These are phyloP conservation scores for Watsonalla binaria DNA, from an alignment of 2,888 invertebrate genomes.

Conservation along the genomic window DNA sequence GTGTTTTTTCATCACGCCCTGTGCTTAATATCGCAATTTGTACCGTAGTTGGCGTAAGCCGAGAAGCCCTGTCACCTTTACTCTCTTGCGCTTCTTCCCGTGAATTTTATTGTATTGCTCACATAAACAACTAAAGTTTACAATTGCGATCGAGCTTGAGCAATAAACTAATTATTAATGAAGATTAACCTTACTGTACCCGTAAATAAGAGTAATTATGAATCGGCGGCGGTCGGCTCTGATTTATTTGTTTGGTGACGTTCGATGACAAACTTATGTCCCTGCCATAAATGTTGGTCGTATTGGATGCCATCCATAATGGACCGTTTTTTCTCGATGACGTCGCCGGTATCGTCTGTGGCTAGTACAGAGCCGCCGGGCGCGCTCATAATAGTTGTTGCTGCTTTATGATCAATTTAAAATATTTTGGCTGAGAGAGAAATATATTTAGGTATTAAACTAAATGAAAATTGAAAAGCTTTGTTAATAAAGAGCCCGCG, in stretches of 20 bases:
- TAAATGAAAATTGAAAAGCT: too few relatives aligned
- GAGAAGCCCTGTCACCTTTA: conserved; percentile 71
- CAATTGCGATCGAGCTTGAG: conserved; percentile 43
- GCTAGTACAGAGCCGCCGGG: conserved; percentile 4
- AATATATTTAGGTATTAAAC: too few relatives aligned
- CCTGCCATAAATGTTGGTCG: conserved; percentile 49
- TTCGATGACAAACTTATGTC: conserved; percentile 54
- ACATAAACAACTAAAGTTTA: conserved; percentile 62
- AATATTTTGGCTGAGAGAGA: not conserved
- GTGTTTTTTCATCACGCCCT: conserved; percentile 79
- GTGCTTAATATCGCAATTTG: conserved; percentile 79
- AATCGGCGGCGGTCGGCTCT: conserved; percentile 36
- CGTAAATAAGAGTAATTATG: conserved; percentile 41
- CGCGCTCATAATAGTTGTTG: not conserved
- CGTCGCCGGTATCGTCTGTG: conserved; percentile 31
- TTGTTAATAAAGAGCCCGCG: too few relatives aligned
- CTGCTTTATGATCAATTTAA: not conserved
- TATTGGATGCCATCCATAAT: conserved; percentile 50
- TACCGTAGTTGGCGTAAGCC: conserved; percentile 75
- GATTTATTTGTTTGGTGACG: conserved; percentile 41
- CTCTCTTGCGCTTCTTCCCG: conserved; percentile 56
- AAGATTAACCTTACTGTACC: conserved; percentile 34
- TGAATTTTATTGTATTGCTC: conserved; percentile 61
- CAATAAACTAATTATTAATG: conserved; percentile 55
- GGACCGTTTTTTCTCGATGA: conserved; percentile 40